These are phyloP conservation scores for Scolanthus callimorphus DNA, from an alignment of 92 coral and sea anemone species.

Conservation along the genomic window DNA sequence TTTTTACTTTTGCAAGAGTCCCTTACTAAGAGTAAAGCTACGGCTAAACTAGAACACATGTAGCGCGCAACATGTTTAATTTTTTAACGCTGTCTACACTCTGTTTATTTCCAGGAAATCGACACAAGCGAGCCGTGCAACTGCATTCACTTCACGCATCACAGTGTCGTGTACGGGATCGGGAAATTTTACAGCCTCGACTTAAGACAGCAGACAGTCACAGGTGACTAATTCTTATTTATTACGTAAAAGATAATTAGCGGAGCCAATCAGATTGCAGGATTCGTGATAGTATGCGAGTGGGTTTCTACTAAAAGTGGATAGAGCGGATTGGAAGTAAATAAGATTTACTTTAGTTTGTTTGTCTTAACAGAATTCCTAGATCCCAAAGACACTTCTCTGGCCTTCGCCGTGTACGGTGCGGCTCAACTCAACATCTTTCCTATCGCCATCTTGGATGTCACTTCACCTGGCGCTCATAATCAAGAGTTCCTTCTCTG, in stretches of 20 bases:
- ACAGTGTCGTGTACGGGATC: slow-evolving; percentile 87
- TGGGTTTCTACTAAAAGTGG: too few species aligned
- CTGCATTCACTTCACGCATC: slow-evolving; percentile 81
- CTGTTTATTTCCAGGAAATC: slow-evolving; percentile 66
- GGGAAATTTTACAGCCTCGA: slow-evolving; percentile 89
- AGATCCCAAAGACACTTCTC: slow-evolving; percentile 76
- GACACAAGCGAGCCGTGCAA: slow-evolving; percentile 97
- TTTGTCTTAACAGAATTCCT: slow-evolving; percentile 94
- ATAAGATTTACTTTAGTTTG: too few species aligned
- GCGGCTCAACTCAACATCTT: slow-evolving; percentile 92
- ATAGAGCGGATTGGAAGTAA: too few species aligned
- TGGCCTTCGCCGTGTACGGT: slow-evolving; percentile 96
- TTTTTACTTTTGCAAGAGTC: background rate
- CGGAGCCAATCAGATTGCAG: too few species aligned
- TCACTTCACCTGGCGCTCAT: slow-evolving; percentile 54
- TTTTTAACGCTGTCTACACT: too few species aligned
- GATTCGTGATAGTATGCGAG: too few species aligned
- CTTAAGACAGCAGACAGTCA: slow-evolving; percentile 73
- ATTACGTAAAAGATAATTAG: too few species aligned
- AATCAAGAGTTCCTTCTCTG: slow-evolving; percentile 81
- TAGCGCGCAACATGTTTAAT: too few species aligned
- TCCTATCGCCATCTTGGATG: slow-evolving; percentile 84
- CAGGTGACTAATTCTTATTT: slow-evolving; percentile 69
- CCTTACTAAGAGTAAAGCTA: too few species aligned
- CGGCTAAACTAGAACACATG: too few species aligned